Conservation (phyloP, 2,113 vertebrate species). For the Coturnix japonica region DNA sequence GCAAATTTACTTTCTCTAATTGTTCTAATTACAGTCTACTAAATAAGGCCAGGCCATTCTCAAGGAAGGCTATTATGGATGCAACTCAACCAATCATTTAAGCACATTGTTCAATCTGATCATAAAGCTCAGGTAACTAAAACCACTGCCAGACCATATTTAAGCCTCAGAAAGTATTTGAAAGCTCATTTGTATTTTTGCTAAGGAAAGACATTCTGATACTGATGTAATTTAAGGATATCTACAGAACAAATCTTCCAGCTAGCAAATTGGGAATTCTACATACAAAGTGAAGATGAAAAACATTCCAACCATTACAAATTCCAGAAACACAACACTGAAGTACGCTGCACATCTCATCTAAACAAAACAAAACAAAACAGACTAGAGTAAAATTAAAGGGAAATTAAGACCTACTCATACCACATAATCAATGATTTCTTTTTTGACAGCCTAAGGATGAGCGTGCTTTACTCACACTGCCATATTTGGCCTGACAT, state of each 20-base stretch:
- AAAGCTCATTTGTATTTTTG: neutral
- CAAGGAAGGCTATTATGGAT: neutral
- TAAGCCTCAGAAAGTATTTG: neutral
- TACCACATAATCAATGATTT: neutral
- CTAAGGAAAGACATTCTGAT: neutral
- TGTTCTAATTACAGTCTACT: neutral
- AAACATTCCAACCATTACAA: neutral
- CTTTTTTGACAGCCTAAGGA: neutral
- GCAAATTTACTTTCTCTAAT: neutral
- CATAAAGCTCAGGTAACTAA: neutral
- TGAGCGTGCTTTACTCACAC: neutral
- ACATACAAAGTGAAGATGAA: neutral
- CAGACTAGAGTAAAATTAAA: neutral
- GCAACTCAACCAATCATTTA: neutral
- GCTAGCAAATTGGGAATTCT: neutral
- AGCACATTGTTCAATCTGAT: neutral
- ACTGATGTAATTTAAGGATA: neutral
- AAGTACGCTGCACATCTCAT: neutral
- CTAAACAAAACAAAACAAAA: neutral
- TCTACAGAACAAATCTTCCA: neutral
- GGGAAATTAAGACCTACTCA: neutral
- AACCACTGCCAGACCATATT: neutral
- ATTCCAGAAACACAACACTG: neutral
- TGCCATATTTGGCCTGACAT: neutral
- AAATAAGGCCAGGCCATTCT: neutral